Evolutionary conservation across 1,140 invertebrate genomes (phyloP).

Genomic region (Bradynema listronoti): DNA sequence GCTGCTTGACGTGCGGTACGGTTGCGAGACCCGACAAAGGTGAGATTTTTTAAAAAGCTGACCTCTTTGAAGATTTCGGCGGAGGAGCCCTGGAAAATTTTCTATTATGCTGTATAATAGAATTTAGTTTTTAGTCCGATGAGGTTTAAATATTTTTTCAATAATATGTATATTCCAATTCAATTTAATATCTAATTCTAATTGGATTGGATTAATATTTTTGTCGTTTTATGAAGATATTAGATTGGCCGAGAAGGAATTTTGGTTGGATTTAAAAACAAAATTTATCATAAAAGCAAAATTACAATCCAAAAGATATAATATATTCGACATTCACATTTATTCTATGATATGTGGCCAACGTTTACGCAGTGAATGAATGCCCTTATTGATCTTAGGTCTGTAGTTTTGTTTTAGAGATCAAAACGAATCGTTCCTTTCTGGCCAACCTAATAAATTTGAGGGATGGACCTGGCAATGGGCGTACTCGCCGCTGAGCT

Average conservation of each 20-base stretch:
- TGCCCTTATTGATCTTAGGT: background rate
- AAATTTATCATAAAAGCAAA: background rate
- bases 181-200: no score
- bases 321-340: background rate
- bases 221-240: background rate
- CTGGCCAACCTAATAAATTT: no score
- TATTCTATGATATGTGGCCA: background rate
- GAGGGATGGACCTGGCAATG: conserved; percentile 7
- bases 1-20: conserved; percentile 35
- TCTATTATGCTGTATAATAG: no score
- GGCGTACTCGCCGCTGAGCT: conserved; percentile 7
- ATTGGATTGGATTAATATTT: background rate
- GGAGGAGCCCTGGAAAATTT: conserved; percentile 24
- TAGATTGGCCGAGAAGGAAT: background rate
- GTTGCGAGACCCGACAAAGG: conserved; percentile 17
- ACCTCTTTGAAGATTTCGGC: conserved; percentile 35
- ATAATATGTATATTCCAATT: no score
- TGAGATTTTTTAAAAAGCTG: conserved; percentile 30
- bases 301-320: background rate
- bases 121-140: no score
- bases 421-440: background rate
- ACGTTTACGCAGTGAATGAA: background rate
- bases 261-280: background rate
- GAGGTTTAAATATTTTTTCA: no score
- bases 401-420: background rate